phyloP scores from a whole-genome alignment of 37 sponge, comb jelly and placozoan species.

The Chondrilla cf. caribensis region DNA sequence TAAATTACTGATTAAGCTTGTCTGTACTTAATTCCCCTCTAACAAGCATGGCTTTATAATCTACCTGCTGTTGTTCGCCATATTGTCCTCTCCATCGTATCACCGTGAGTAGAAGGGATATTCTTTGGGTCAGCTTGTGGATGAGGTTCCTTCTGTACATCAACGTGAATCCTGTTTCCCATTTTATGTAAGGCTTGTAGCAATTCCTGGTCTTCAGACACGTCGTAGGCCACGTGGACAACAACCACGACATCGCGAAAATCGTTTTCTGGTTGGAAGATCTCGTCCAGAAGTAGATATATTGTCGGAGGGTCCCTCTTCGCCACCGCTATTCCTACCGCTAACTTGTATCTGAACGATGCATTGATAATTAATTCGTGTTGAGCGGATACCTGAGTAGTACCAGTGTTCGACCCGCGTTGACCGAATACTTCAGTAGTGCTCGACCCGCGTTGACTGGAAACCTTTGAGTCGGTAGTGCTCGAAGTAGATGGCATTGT shows the following conservation, averaged over 20 bases:
- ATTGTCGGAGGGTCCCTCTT: slow-evolving; percentile 27
- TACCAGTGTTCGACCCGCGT: no score
- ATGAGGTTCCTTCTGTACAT: neutral
- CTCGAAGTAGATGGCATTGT: no score
- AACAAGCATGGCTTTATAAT: no score
- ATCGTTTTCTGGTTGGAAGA: neutral
- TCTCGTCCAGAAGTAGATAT: neutral
- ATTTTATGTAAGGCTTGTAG: neutral
- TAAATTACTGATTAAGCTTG: no score
- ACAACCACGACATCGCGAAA: slow-evolving; percentile 4
- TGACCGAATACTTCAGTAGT: no score
- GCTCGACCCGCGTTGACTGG: no score
- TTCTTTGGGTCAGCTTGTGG: slow-evolving; percentile 10
- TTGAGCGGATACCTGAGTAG: no score
- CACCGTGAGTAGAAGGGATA: slow-evolving; percentile 17
- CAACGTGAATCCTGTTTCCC: neutral
- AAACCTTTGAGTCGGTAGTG: no score
- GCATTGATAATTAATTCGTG: no score
- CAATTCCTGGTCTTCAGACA: slow-evolving; percentile 2
- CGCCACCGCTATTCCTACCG: slow-evolving; percentile 26
- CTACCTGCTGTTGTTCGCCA: slow-evolving; percentile 43
- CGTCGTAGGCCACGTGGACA: slow-evolving; percentile 7
- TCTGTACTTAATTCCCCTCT: no score
- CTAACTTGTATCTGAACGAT: neutral
- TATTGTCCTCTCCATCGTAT: slow-evolving; percentile 29